Base-by-base conservation (phyloP, 2,113 vertebrate species). In the Antigone vipio region DNA sequence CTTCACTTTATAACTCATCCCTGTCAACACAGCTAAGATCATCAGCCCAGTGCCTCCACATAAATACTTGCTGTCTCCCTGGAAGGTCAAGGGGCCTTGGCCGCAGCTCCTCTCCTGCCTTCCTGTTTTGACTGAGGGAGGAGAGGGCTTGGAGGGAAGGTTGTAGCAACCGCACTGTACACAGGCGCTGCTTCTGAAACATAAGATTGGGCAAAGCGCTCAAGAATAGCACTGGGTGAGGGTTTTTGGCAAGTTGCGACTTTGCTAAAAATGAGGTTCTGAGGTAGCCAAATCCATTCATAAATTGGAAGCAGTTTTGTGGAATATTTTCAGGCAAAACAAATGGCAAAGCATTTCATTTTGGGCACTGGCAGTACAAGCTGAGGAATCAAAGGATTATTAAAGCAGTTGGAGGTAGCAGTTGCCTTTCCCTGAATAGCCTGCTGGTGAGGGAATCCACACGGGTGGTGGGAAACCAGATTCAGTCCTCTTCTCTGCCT, bases 301-400 rank as follows among this genome's bases (percentile, higher is more conserved):
- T 89, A 91, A 96, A 96, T 79, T 97, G 95, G 95, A 97, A 96
- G 95, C 89, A 96, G 92, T 96, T 95, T 97, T 96, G 92, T 95
- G 96, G 95, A 96, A 96, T 92, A 87, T 92, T 97, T 97, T 97
- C 95, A 97, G 94, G 95, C 96, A 96, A 95, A 97, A 96, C 87
- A 96, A 97, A 95, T 94, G 95, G 95, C 93, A 95, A 95, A 94
- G 74, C 71, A 11, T 95, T 97, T 97, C 77, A 95, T 91, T 96
- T 96, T 91, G 95, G 95, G 95, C 93, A 95, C 93, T 96, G 96
- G 93, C 96, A 96, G 95, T 93, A 96, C 94, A 94, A 96, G 92
- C 84, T 89, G 89, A 97, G 93, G 92, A 96, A 97, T 97, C 93
- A 96, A 94, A 96, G 71, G 86, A 97, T 96, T 96, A 94, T 96